These are phyloP conservation scores for Porites lutea DNA, from an alignment of 64 coral and sea anemone species.

Conservation along the genomic window DNA sequence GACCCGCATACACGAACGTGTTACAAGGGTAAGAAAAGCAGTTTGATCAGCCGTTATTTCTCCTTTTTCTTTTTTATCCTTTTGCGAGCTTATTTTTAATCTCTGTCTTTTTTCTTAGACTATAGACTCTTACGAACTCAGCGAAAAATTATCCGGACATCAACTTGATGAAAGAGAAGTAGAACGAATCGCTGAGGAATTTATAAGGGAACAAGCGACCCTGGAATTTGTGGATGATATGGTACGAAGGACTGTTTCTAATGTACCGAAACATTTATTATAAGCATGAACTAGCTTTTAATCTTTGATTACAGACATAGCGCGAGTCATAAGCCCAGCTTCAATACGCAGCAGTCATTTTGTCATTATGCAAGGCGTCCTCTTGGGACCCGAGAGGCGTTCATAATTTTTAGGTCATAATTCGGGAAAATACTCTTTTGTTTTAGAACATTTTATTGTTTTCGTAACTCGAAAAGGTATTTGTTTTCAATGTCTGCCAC, in stretches of 20 bases:
- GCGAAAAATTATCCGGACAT: slow-evolving; percentile 78
- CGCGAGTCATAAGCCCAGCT: not conserved
- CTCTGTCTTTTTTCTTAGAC: slow-evolving; percentile 52
- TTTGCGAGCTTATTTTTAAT: not conserved
- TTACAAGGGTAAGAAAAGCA: slow-evolving; percentile 25
- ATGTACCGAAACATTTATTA: not conserved
- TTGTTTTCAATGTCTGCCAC: not conserved
- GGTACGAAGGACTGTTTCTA: slow-evolving; percentile 40
- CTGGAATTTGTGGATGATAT: slow-evolving; percentile 95
- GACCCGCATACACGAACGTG: slow-evolving; percentile 54
- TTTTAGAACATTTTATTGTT: not conserved
- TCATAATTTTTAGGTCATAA: not conserved
- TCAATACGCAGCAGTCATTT: not conserved
- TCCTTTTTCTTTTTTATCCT: not conserved
- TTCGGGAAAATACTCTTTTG: not conserved
- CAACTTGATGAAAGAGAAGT: slow-evolving; percentile 74
- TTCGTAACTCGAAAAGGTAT: not conserved
- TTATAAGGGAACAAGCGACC: slow-evolving; percentile 85
- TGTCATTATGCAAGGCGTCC: not conserved
- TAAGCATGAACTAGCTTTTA: not conserved
- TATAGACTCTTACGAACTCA: slow-evolving; percentile 86
- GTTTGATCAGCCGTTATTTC: not conserved
- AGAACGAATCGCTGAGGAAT: slow-evolving; percentile 84
- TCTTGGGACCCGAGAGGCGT: slow-evolving; percentile 21
- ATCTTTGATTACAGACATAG: not conserved